Evolutionary conservation across 2,113 vertebrate species (phyloP), one percentile per base, ranked within the genome.

Genomic region (Callaeas wilsoni): DNA sequence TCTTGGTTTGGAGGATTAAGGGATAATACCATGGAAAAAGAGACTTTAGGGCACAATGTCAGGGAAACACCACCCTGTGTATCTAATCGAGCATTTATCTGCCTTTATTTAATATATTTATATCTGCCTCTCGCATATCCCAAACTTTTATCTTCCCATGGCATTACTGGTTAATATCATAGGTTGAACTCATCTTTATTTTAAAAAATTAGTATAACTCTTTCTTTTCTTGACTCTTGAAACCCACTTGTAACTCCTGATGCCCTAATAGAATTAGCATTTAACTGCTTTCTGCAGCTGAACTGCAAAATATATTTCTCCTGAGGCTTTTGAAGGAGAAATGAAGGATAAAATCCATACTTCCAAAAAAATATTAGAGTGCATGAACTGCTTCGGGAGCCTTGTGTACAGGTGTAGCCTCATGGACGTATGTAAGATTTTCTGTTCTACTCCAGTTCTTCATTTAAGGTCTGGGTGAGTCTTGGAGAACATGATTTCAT

Each of bases 71-170:
- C 19, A 42, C 53, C n/a, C 32, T 30, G 12, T 3, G 1, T 47
- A 12, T 46, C 47, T 32, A 62, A 62, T 7, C 0, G 4, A 59
- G 41, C 3, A 3, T 60, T 39, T 2, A 0, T 62, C n/a, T 78
- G 15, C 25, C 50, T 84, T 85, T 62, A 22, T 39, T 18, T 23
- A 29, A 46, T 50, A 17, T 32, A 47, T 80, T 65, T 63, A 1
- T 46, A 32, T 27, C 19, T 73, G 13, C 15, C 41, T 53, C 50
- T 71, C 22, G n/a, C 29, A 50, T 25, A 41, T 18, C 33, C 23
- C 32, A 14, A 57, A 44, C 37, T 63, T 85, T 25, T 20, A 41
- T 14, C 37, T 63, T 10, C 14, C 35, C n/a, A 0, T 50, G 39
- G 9, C 46, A 30, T 85, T 49, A 32, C 27, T 57, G 55, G 12